Evolutionary conservation across 1,140 invertebrate genomes (phyloP).

Genomic region (silkworm (Bombyx mori)): DNA sequence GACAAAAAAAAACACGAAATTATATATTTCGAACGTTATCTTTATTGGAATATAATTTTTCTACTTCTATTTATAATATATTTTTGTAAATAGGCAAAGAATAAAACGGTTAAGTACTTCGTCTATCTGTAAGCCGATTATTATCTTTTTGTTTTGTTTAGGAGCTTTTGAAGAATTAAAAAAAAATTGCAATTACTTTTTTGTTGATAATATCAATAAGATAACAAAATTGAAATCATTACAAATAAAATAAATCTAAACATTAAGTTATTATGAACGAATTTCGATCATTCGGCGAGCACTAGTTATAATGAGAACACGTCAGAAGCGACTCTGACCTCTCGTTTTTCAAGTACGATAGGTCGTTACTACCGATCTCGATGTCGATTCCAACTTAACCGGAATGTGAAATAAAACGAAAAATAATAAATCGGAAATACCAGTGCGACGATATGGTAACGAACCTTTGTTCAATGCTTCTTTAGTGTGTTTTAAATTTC

Average conservation of each 20-base stretch:
- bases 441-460: background rate
- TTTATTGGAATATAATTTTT: too few species aligned
- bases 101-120: too few species aligned
- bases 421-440: constrained; percentile 6
- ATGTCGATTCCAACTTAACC: constrained; percentile 13
- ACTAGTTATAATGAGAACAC: constrained; percentile 47
- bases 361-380: constrained; percentile 40
- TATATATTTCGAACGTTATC: too few species aligned
- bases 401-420: constrained; percentile 3
- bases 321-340: constrained; percentile 52
- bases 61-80: too few species aligned
- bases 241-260: background rate
- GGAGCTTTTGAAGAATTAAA: too few species aligned
- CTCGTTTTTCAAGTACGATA: constrained; percentile 44
- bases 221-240: background rate
- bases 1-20: too few species aligned
- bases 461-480: constrained; percentile 3
- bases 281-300: too few species aligned
- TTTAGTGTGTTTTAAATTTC: too few species aligned
- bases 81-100: too few species aligned
- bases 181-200: too few species aligned
- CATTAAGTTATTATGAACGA: constrained; percentile 3
- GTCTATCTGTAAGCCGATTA: too few species aligned
- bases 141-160: too few species aligned
- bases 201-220: background rate